Percentiles rank a stretch among this genome's conserved stretches.
Conservation (phyloP, 2,113 vertebrate genomes). For the Tor tambroides region DNA sequence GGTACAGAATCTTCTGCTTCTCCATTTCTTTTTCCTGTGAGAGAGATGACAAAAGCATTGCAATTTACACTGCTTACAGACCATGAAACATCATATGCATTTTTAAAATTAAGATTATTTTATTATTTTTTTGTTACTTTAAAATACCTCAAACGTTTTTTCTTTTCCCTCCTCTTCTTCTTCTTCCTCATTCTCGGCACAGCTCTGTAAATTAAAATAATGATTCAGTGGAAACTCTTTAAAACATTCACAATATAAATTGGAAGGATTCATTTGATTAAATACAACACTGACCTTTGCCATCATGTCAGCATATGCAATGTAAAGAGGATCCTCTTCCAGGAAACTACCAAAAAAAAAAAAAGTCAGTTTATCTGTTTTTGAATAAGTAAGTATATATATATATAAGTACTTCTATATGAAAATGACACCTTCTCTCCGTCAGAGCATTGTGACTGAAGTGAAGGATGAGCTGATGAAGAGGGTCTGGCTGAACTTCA, state of each 20-base stretch:
- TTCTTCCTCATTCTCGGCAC: slow-evolving; percentile 79
- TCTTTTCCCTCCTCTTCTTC: slow-evolving; percentile 92
- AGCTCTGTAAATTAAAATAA: slow-evolving; percentile 69
- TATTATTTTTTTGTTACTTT: not conserved
- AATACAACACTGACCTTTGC: slow-evolving; percentile 80
- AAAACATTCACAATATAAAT: not conserved
- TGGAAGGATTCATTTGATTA: not conserved
- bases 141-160: slow-evolving; percentile 93
- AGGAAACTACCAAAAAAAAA: slow-evolving; percentile 77
- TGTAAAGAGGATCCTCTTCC: slow-evolving; percentile 92
- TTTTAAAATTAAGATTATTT: not conserved
- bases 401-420: not conserved
- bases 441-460: slow-evolving; percentile 96
- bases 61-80: not conserved
- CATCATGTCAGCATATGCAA: slow-evolving; percentile 98
- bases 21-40: slow-evolving; percentile 98
- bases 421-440: slow-evolving; percentile 86
- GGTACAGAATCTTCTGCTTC: slow-evolving; percentile 96
- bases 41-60: not conserved
- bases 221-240: not conserved
- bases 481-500: slow-evolving; percentile 89
- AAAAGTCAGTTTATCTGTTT: not conserved
- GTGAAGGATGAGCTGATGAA: slow-evolving; percentile 96
- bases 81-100: not conserved
- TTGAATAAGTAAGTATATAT: not conserved